Percentiles rank a stretch among this genome's conserved stretches.
Evolutionary conservation across 2,888 invertebrate species (phyloP).

Genomic region (Lissonota sp.): DNA sequence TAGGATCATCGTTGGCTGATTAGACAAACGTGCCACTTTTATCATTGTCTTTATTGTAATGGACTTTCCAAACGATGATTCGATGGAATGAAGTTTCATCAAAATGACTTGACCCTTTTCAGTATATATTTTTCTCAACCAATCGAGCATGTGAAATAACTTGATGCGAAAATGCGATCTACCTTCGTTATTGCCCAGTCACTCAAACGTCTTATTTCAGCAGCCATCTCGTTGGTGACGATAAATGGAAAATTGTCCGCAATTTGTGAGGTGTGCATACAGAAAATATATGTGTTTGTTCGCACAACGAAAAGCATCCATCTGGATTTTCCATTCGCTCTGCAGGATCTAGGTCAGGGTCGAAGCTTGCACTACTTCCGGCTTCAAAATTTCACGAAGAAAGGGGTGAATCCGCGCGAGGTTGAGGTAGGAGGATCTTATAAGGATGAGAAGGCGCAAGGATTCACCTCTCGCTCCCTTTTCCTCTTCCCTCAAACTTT

Average conservation of each 20-base stretch:
- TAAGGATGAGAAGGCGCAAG: constrained; percentile 15
- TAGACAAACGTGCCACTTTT: too few species aligned
- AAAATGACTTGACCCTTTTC: too few species aligned
- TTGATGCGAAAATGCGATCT: too few species aligned
- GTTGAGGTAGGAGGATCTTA: background rate
- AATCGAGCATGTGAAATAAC: too few species aligned
- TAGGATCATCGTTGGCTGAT: too few species aligned
- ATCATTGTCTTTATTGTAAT: too few species aligned
- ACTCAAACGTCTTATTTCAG: background rate
- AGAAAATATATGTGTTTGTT: background rate
- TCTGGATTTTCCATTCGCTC: constrained; percentile 56
- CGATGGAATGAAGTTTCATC: too few species aligned
- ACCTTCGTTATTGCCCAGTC: too few species aligned
- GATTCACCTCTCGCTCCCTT: constrained; percentile 21
- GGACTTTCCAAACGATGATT: too few species aligned
- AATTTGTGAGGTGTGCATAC: background rate
- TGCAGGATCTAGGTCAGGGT: constrained; percentile 60
- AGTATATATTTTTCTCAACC: too few species aligned
- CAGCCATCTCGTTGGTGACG: background rate
- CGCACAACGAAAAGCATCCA: constrained; percentile 28
- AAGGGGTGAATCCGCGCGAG: background rate
- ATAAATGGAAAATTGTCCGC: background rate
- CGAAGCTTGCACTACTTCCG: constrained; percentile 49
- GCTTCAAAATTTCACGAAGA: constrained; percentile 48
- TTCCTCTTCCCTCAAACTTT: background rate